Evolutionary conservation across 2,888 invertebrate genomes (phyloP).

Genomic region (Cephus sareptanus): DNA sequence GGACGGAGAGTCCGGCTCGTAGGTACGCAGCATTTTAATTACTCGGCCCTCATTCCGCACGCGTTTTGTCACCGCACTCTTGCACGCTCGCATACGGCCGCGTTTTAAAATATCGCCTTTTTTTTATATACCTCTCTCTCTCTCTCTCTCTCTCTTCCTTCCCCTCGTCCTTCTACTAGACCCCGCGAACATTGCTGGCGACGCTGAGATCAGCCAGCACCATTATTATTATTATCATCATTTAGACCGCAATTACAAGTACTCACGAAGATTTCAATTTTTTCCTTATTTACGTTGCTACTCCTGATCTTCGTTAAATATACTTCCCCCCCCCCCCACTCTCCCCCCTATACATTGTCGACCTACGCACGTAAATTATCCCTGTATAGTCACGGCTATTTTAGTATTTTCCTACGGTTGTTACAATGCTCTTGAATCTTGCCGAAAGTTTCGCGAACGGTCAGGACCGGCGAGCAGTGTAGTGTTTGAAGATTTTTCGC

Average conservation of each 20-base stretch:
- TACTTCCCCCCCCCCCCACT: not conserved
- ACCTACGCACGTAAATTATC: not conserved
- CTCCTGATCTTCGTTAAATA: not conserved
- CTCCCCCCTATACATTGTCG: not conserved
- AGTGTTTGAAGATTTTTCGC: slow-evolving; percentile 33
- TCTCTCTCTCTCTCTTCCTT: not conserved
- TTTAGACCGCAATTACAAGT: not conserved
- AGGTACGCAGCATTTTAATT: slow-evolving; percentile 35
- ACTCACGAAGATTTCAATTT: not conserved
- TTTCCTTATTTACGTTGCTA: not conserved
- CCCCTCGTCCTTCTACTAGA: slow-evolving; percentile 3
- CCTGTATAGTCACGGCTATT: not conserved
- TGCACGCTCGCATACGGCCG: slow-evolving; percentile 18
- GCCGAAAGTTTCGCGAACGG: not conserved
- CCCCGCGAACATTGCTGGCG: not conserved
- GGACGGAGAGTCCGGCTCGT: slow-evolving; percentile 18
- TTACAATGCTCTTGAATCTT: not conserved
- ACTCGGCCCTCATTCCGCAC: slow-evolving; percentile 21
- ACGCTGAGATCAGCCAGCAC: not conserved
- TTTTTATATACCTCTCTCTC: slow-evolving; percentile 15
- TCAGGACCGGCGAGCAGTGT: not conserved
- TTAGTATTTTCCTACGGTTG: not conserved
- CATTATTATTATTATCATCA: not conserved
- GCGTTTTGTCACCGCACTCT: slow-evolving; percentile 14
- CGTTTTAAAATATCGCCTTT: slow-evolving; percentile 18